Percentiles rank a stretch among this genome's conserved stretches.
Evolutionary conservation across 2,113 vertebrate species (phyloP).

Genomic region (Microcebus lehilahytsara): DNA sequence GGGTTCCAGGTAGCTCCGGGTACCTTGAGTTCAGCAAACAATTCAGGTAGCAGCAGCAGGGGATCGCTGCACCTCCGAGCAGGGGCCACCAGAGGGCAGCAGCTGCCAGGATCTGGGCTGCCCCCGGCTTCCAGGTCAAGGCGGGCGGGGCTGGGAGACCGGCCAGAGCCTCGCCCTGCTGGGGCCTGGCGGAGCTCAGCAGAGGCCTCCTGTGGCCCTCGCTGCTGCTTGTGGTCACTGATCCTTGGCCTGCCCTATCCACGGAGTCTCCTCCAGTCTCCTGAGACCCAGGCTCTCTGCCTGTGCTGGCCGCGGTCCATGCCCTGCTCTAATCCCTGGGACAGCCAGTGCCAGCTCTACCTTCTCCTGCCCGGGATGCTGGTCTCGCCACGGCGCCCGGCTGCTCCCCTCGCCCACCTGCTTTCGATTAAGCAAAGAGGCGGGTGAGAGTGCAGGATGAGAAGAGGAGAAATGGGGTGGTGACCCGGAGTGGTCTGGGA

Average conservation of each 20-base stretch:
- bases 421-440: neutral
- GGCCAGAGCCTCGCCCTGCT: slow-evolving; percentile 47
- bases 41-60: neutral
- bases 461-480: neutral
- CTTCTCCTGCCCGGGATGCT: neutral
- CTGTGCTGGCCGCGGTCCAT: neutral
- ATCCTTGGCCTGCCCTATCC: neutral
- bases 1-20: neutral
- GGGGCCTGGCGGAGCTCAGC: neutral
- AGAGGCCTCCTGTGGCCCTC: neutral
- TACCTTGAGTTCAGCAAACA: neutral
- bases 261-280: neutral
- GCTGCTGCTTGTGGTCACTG: neutral
- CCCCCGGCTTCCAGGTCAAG: slow-evolving; percentile 69
- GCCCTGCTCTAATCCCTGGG: neutral
- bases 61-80: neutral
- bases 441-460: neutral
- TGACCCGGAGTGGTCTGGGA: neutral
- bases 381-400: neutral
- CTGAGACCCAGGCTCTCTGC: neutral
- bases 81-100: slow-evolving; percentile 66
- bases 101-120: slow-evolving; percentile 48
- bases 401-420: neutral
- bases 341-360: neutral
- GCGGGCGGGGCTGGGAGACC: slow-evolving; percentile 28